Evolutionary conservation across 92 coral and sea anemone genomes (phyloP).

Genomic region (Phenganax marumi): DNA sequence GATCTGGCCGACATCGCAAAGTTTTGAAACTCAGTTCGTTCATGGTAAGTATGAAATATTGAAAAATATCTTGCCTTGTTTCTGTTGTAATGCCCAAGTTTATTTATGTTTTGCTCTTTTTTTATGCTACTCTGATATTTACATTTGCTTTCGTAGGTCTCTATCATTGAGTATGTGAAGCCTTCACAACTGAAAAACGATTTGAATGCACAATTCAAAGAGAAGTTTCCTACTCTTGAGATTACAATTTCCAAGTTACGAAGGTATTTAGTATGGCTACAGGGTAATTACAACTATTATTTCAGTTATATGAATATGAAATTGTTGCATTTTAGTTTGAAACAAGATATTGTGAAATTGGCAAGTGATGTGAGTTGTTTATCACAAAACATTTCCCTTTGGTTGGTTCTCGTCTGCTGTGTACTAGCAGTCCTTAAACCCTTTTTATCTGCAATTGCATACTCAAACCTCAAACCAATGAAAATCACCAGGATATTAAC

Average conservation of each 20-base stretch:
- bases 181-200: slow-evolving; percentile 98
- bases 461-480: background rate
- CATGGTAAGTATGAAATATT: slow-evolving; percentile 59
- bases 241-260: slow-evolving; percentile 93
- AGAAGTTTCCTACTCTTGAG: slow-evolving; percentile 88
- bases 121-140: background rate
- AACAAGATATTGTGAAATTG: slow-evolving; percentile 61
- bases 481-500: background rate
- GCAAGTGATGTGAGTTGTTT: slow-evolving; percentile 4
- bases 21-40: slow-evolving; percentile 84
- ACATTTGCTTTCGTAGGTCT: slow-evolving; percentile 61
- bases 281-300: background rate
- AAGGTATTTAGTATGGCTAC: slow-evolving; percentile 63
- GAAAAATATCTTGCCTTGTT: background rate
- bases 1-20: slow-evolving; percentile 93
- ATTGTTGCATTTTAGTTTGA: slow-evolving; percentile 61
- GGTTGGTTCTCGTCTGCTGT: too few relatives aligned
- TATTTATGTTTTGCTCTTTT: background rate
- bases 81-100: background rate
- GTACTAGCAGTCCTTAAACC: too few relatives aligned
- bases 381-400: too few relatives aligned
- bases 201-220: slow-evolving; percentile 92
- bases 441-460: background rate
- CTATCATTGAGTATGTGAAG: slow-evolving; percentile 88
- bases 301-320: background rate